Conservation (phyloP, 2,113 vertebrate genomes). For the Centropristis striata region DNA sequence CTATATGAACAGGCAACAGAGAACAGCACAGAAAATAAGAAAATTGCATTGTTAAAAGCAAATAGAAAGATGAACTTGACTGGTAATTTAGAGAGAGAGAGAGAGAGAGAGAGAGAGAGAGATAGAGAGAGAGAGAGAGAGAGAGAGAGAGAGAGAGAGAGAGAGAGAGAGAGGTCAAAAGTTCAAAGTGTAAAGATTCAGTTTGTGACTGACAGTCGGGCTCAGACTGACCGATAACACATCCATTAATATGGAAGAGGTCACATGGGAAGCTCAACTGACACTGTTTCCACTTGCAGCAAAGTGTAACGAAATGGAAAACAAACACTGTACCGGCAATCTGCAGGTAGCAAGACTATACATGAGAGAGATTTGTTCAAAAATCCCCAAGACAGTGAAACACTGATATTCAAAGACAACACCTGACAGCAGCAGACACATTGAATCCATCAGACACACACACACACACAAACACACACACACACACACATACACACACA, state of each 20-base stretch:
- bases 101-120: neutral
- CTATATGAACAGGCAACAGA: neutral
- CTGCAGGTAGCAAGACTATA: neutral
- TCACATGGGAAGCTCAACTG: neutral
- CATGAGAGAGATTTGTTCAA: neutral
- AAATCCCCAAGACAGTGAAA: neutral
- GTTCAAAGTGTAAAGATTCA: neutral
- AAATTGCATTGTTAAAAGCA: neutral
- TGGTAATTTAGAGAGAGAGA: no score
- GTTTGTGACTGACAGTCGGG: constrained; percentile 2
- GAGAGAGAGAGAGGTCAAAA: neutral
- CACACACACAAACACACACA: neutral
- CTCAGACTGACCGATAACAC: neutral
- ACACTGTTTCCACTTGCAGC: neutral
- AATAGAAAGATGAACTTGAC: neutral
- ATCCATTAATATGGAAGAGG: constrained; percentile 20
- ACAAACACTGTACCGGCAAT: neutral
- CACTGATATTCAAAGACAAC: neutral
- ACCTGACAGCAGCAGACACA: neutral
- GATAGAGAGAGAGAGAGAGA: neutral
- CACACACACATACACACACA: constrained; percentile 1
- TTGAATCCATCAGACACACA: neutral
- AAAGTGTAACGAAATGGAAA: neutral
- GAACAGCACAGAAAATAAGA: neutral
- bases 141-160: no score